phyloP scores from a whole-genome alignment of 35 echinoderm and acorn worm species.

The Ptychodera flava region DNA sequence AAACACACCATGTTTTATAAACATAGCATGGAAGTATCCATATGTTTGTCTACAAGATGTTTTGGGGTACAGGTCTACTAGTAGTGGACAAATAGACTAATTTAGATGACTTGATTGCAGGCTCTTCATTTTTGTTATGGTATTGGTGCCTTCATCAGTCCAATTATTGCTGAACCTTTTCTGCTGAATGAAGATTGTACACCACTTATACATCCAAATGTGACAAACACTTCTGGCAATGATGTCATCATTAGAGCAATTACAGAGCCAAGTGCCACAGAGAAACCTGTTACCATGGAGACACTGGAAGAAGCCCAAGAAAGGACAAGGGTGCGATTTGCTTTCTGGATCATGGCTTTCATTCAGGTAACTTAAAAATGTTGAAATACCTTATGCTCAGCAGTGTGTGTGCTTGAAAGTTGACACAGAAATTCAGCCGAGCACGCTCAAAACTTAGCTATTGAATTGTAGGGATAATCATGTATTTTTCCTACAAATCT shows the following conservation, averaged over 20 bases:
- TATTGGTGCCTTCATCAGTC: conserved; percentile 88
- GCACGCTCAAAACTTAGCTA: too few species aligned
- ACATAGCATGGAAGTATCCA: too few species aligned
- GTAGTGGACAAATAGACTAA: too few species aligned
- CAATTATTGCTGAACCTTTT: conserved; percentile 89
- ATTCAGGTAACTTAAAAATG: conserved; percentile 58
- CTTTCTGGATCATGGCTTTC: conserved; percentile 96
- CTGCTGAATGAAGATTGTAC: conserved; percentile 90
- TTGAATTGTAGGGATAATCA: too few species aligned
- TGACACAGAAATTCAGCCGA: too few species aligned
- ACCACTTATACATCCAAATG: conserved; percentile 23
- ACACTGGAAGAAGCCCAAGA: conserved; percentile 63
- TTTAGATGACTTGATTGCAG: too few species aligned
- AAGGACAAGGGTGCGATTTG: conserved; percentile 66
- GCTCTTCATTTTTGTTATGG: conserved; percentile 99
- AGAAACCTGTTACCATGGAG: conserved; percentile 3
- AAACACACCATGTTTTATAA: too few species aligned
- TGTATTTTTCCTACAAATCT: too few species aligned
- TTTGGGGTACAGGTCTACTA: too few species aligned
- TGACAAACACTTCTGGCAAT: conserved; percentile 14
- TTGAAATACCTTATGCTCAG: too few species aligned
- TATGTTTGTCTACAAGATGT: too few species aligned
- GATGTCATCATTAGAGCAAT: conserved; percentile 8
- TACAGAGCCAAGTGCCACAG: background rate
- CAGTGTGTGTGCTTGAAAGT: too few species aligned